Conservation (phyloP, 2,113 vertebrate genomes). For the Chinchilla lanigera region DNA sequence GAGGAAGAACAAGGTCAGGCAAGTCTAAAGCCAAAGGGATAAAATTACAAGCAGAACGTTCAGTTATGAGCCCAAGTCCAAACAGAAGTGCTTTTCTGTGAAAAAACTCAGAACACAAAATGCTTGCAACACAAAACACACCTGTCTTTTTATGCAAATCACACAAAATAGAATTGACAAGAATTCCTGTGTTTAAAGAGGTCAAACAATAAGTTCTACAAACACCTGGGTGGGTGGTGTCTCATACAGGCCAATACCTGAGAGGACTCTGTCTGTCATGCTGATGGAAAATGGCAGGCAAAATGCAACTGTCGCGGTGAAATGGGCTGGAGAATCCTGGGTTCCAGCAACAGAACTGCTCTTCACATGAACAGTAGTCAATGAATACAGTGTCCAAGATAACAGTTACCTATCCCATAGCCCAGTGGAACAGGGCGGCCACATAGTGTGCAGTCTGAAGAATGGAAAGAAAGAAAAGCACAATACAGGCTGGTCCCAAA, state of each 20-base stretch:
- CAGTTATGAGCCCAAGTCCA: background rate
- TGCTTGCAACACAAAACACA: background rate
- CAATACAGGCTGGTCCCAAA: rapidly evolving
- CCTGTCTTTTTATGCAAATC: background rate
- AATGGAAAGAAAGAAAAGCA: rapidly evolving
- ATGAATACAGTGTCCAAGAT: background rate
- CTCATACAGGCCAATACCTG: rapidly evolving
- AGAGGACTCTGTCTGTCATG: background rate
- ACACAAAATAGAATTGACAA: background rate
- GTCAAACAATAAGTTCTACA: background rate
- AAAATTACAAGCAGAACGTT: background rate
- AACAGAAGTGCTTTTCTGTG: background rate
- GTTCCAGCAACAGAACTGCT: background rate
- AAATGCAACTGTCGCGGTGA: rapidly evolving
- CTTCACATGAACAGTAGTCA: background rate
- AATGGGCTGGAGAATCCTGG: background rate
- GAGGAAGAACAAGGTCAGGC: background rate
- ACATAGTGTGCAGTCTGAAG: rapidly evolving
- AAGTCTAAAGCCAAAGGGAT: background rate
- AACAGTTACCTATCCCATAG: background rate
- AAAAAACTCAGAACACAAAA: background rate
- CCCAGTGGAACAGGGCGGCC: background rate
- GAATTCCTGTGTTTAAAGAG: background rate
- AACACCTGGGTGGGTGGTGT: too few relatives aligned
- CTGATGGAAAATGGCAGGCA: background rate